These are phyloP conservation scores for Cyprinodon variegatus DNA, from an alignment of 2,113 vertebrate genomes.

Conservation along the genomic window DNA sequence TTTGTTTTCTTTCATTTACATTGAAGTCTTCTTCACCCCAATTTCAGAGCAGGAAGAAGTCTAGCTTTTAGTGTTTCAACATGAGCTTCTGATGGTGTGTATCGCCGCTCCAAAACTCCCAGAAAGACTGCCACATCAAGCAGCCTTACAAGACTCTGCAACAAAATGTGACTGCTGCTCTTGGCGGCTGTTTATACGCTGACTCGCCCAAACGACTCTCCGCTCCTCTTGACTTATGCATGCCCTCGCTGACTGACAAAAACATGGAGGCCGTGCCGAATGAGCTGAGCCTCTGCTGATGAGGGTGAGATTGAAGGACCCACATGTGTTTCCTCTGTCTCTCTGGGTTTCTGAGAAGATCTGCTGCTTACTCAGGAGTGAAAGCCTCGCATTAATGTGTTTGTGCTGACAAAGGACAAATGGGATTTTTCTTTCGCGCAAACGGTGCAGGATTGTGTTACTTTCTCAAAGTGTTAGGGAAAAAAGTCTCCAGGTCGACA, in stretches of 20 bases:
- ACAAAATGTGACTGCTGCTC: constrained; percentile 14
- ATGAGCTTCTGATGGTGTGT: neutral
- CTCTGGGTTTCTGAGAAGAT: constrained; percentile 82
- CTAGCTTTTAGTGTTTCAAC: neutral
- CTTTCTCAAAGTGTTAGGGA: constrained; percentile 86
- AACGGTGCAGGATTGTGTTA: constrained; percentile 91
- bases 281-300: constrained; percentile 76
- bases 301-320: constrained; percentile 73
- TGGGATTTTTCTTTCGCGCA: constrained; percentile 87
- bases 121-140: constrained; percentile 7
- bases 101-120: neutral
- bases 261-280: constrained; percentile 59
- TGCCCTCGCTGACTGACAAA: constrained; percentile 64
- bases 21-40: neutral
- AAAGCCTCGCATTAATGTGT: constrained; percentile 95
- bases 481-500: constrained; percentile 83
- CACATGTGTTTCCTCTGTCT: constrained; percentile 80
- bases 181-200: constrained; percentile 50
- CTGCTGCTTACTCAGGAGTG: constrained; percentile 94
- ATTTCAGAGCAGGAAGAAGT: neutral
- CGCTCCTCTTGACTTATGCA: constrained; percentile 67
- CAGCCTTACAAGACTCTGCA: constrained; percentile 30
- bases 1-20: neutral
- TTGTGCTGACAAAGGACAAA: constrained; percentile 98
- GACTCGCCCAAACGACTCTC: constrained; percentile 51